Evolutionary conservation across 2,113 vertebrate genomes (phyloP).

Genomic region (Acrocephalus kingi): DNA sequence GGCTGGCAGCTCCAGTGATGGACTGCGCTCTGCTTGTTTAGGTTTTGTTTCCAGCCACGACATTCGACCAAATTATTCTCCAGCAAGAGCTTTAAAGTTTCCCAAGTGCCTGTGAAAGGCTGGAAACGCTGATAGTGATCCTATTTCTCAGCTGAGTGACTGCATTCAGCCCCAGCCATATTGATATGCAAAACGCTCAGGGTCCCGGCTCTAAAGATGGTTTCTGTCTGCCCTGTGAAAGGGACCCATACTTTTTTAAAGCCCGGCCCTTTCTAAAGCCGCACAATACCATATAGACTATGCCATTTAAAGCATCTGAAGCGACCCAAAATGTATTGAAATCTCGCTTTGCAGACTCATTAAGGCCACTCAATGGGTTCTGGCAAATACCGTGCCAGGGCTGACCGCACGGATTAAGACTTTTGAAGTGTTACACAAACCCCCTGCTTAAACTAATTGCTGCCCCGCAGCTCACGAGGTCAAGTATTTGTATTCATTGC

Average conservation of each 20-base stretch:
- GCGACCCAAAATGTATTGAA: slow-evolving; percentile 71
- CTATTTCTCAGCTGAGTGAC: slow-evolving; percentile 86
- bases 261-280: slow-evolving; percentile 64
- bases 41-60: slow-evolving; percentile 72
- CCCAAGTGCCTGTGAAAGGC: slow-evolving; percentile 77
- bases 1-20: slow-evolving; percentile 61
- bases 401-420: slow-evolving; percentile 73
- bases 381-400: slow-evolving; percentile 66
- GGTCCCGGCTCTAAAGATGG: slow-evolving; percentile 72
- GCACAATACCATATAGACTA: slow-evolving; percentile 77
- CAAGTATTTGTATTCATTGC: slow-evolving; percentile 81
- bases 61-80: slow-evolving; percentile 77
- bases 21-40: slow-evolving; percentile 65
- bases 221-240: slow-evolving; percentile 77
- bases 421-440: slow-evolving; percentile 80
- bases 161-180: slow-evolving; percentile 79
- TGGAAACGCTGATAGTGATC: slow-evolving; percentile 82
- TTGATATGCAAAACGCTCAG: slow-evolving; percentile 84
- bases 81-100: slow-evolving; percentile 73
- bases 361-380: slow-evolving; percentile 70
- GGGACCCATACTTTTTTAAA: slow-evolving; percentile 64
- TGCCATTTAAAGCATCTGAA: slow-evolving; percentile 73
- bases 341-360: slow-evolving; percentile 70
- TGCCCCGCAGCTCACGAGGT: slow-evolving; percentile 77
- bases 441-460: slow-evolving; percentile 78